Base-by-base conservation (phyloP, 2,113 vertebrate species). In the Pterocles orientalis region DNA sequence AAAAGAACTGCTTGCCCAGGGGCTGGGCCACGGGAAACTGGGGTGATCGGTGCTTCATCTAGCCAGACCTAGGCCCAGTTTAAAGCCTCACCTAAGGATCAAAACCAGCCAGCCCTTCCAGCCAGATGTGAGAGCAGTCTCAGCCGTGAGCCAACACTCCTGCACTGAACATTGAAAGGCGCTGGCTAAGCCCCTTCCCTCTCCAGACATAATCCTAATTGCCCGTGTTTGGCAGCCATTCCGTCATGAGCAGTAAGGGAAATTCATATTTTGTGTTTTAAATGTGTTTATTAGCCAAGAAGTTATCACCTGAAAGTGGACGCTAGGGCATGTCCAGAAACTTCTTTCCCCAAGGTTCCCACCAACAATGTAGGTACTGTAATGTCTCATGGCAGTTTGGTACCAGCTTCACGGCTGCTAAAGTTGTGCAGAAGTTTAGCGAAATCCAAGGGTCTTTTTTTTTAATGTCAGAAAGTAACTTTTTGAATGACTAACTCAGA, bases 211-310 rank as follows among this genome's bases (percentile, higher is more conserved):
- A 82, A 89, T 69, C 81, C 86, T 96, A 95, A 94, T 85, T 96
- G 92, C 73, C 1, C 4, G 82, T 11, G 73, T 62, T 91, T 97
- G 92, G 95, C 95, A 96, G 92, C 90, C 61, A 81, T 86, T 92
- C 83, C 19, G 0, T 94, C 88, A 54, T 14, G n/a, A 94, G 94
- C 91, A 96, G 94, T 87, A 84, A 89, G 66, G 95, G 92, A 97
- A 97, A 97, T 95, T 91, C 83, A 92, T 97, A 96, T 96, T 97
- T 96, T 95, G 95, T 94, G 66, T 73, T 96, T 94, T 85, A 92
- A 92, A 94, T 96, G 96, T 96, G 96, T 95, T 97, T 97, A 96
- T 95, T 94, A 95, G 96, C 83, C 96, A 96, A 96, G 95, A 96
- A 95, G 95, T 96, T 96, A 96, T 97, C 96, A 95, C 91, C 94